Conservation (phyloP, 2,888 invertebrate species). For the Drosophila multiciliata region DNA sequence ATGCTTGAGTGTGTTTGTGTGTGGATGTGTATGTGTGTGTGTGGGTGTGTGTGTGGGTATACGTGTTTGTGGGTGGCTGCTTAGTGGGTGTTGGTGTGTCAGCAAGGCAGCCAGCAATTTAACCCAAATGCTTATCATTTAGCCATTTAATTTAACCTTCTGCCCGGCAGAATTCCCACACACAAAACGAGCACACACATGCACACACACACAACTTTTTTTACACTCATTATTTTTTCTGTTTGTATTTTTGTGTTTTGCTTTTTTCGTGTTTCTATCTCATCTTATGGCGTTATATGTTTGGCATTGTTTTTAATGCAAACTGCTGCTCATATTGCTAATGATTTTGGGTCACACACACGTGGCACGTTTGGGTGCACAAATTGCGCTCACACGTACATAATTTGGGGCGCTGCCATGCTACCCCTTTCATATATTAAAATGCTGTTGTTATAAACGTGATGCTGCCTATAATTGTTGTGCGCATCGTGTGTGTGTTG, state of each 20-base stretch:
- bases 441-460: slow-evolving; percentile 68
- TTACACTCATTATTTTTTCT: slow-evolving; percentile 7
- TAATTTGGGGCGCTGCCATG: slow-evolving; percentile 36
- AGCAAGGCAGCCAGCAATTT: slow-evolving; percentile 58
- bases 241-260: background rate
- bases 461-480: slow-evolving; percentile 63
- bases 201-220: slow-evolving; percentile 10
- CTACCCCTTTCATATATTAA: slow-evolving; percentile 61
- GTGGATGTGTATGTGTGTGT: background rate
- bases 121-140: slow-evolving; percentile 81
- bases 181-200: slow-evolving; percentile 32
- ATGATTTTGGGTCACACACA: slow-evolving; percentile 80
- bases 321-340: slow-evolving; percentile 80
- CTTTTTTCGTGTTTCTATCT: slow-evolving; percentile 53
- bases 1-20: slow-evolving; percentile 6
- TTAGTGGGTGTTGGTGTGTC: slow-evolving; percentile 6
- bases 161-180: slow-evolving; percentile 40
- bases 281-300: slow-evolving; percentile 43
- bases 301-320: slow-evolving; percentile 72
- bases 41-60: slow-evolving; percentile 3
- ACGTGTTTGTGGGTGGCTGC: slow-evolving; percentile 7
- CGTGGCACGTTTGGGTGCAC: slow-evolving; percentile 60
- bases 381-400: slow-evolving; percentile 66
- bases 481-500: slow-evolving; percentile 22
- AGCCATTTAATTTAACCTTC: slow-evolving; percentile 80